Base-by-base conservation (phyloP, 2,797 vertebrate species). In the Rhynchonycteris naso region DNA sequence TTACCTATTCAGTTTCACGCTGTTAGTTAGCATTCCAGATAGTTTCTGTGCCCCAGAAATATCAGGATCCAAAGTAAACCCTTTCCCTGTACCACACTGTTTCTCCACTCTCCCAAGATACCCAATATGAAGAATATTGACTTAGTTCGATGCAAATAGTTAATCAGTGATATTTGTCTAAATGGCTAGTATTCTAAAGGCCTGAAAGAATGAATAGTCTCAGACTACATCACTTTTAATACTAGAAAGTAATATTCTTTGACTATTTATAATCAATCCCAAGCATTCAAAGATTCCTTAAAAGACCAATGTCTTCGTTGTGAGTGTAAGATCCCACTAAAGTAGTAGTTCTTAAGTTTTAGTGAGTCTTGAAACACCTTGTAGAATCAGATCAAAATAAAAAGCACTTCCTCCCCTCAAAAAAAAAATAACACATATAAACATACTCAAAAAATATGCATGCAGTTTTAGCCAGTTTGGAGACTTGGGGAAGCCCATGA, bases 351-450 rank as follows among this genome's bases (percentile, higher is more conserved):
- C 75, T 79, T 72, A 26, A 69, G 30, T 91, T 87, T 75, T 79
- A 75, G 6, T n/a, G 9, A 94, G 28, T 71, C 85, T 89, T 93
- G 28, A 2, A 35, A 16, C 13, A 14, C 19, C 11, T 76, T 69
- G 54, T 30, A 90, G 15, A 88, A 85, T 74, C 59, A 83, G 19
- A 95, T 86, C 28, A 68, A 86, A 93, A 35, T 19, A 33, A 88
- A 88, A 22, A 19, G 72, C 21, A 87, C 30, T 18, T 78, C 43
- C 43, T 66, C 8, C 16, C 69, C 33, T 16, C 80, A 5, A 43
- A 7, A 7, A 4, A n/a, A 35, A 47, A 47, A 72, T 24, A 47
- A 72, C 21, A 11, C 2, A 58, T 21, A 16, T 59, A n/a, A 3
- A 54, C 9, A 71, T 24, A 16, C 8, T 50, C 83, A 66, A 30